Percentiles rank a stretch among this genome's conserved stretches.
These are phyloP conservation scores for Mystacornis crossleyi DNA, from an alignment of 2,113 vertebrate species.

Conservation along the genomic window DNA sequence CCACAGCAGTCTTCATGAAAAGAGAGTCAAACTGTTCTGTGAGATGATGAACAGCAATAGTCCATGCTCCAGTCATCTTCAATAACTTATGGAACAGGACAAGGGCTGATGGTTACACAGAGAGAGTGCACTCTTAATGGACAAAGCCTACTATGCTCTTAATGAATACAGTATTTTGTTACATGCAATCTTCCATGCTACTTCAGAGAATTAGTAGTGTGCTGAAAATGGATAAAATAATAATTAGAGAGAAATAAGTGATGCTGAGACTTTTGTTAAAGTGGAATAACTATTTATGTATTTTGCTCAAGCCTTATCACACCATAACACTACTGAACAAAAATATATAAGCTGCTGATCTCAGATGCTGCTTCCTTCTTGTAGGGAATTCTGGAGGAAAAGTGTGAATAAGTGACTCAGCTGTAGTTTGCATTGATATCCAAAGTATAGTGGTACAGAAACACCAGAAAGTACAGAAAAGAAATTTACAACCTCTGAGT, in stretches of 20 bases:
- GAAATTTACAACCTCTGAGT: background rate
- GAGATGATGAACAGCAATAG: background rate
- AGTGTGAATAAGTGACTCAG: fast-evolving
- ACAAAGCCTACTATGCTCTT: background rate
- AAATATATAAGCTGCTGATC: background rate
- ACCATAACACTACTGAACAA: background rate
- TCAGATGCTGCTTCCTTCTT: background rate
- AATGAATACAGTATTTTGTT: background rate
- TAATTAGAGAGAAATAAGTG: background rate
- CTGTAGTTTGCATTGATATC: background rate
- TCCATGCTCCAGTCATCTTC: background rate
- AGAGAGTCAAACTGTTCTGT: background rate
- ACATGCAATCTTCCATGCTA: background rate
- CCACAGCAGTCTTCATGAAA: background rate
- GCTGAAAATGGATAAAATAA: background rate
- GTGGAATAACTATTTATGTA: background rate
- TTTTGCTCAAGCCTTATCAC: background rate
- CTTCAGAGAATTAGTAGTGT: background rate
- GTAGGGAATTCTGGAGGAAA: background rate
- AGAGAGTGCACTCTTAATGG: background rate
- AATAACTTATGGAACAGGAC: background rate
- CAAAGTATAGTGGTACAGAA: background rate
- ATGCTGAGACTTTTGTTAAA: background rate
- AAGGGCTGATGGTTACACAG: background rate
- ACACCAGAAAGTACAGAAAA: background rate